Base-by-base conservation (phyloP, 2,888 invertebrate genomes). In the Toxonevra muliebris region DNA sequence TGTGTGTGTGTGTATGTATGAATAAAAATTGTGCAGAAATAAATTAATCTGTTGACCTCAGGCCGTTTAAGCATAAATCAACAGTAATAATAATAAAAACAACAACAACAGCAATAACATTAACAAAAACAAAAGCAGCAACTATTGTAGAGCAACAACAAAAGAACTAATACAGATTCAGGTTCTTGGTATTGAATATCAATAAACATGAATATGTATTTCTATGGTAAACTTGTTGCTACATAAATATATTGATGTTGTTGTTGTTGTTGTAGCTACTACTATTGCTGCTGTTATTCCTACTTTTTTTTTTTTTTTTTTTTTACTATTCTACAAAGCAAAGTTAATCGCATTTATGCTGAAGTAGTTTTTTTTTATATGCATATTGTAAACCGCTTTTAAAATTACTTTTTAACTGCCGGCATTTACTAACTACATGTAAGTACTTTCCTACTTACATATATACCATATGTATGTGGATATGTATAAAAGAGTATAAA, bases 51-150 rank as follows among this genome's bases (percentile, higher is more conserved):
- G 12, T 48, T 48, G 12, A n/a, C 48, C 48, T n/a, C 45, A 59
- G n/a, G 19, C 19, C 19, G 19, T 43, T 60, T n/a, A 71, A 66
- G 69, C 71, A 69, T 68, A 48, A 30, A 30, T 30, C 30, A 30
- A 30, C 30, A 30, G 30, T 30, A 30, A 30, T 30, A 30, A 30
- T 30, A 30, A 7, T 7, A 30, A 30, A 2, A 30, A 30, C 30
- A 30, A 30, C 30, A 30, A 30, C 30, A 30, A 30, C 30, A 30
- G 7, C 30, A 30, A 30, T 4, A 30, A 30, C 30, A 30, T n/a
- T n/a, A 30, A 30, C 30, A 30, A 30, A 2, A 30, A 30, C 30
- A 30, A 30, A 2, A 30, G 7, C 30, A 30, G 7, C 2, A 30
- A 30, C 30, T n/a, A n/a, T n/a, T n/a, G n/a, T n/a, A n/a, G n/a